A percentile compares a stretch with the other conserved stretches of the same genome.
phyloP scores from a whole-genome alignment of 2,797 vertebrate genomes.

The Leptoclinus maculatus region DNA sequence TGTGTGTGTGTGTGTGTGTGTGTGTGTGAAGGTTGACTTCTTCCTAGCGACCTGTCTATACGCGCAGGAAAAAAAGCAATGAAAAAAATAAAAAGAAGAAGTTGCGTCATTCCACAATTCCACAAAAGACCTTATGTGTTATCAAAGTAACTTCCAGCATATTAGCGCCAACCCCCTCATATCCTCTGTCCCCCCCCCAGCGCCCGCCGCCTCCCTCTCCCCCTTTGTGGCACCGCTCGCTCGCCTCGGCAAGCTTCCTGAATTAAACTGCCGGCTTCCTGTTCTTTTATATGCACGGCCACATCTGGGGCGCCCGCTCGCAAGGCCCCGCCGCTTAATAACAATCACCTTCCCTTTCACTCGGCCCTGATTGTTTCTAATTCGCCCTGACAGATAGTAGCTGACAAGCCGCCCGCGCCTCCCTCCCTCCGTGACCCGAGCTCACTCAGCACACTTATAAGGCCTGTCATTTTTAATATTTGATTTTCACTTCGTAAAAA shows the following conservation, averaged over 20 bases:
- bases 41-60: no score
- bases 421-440: conserved; percentile 99
- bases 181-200: conserved; percentile 27
- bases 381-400: conserved; percentile 99
- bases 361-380: conserved; percentile 99
- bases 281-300: conserved; percentile 99
- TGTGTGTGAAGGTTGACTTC: conserved; percentile 60
- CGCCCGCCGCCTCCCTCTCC: conserved; percentile 59
- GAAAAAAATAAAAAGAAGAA: conserved; percentile 32
- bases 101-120: conserved; percentile 78
- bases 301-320: conserved; percentile 99
- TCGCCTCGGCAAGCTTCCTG: conserved; percentile 89
- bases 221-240: conserved; percentile 91
- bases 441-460: conserved; percentile 99
- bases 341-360: conserved; percentile 99
- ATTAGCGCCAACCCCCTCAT: conserved; percentile 88
- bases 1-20: conserved; percentile 15
- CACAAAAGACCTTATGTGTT: conserved; percentile 88
- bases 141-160: conserved; percentile 99
- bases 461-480: conserved; percentile 99
- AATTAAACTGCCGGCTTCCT: conserved; percentile 99
- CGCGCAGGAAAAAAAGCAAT: no score
- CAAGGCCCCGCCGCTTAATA: conserved; percentile 98
- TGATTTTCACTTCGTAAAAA: conserved; percentile 99
- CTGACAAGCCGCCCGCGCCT: conserved; percentile 99